These are phyloP conservation scores for Drosophila hawaiiensis DNA, from an alignment of 2,888 invertebrate genomes.

Conservation along the genomic window DNA sequence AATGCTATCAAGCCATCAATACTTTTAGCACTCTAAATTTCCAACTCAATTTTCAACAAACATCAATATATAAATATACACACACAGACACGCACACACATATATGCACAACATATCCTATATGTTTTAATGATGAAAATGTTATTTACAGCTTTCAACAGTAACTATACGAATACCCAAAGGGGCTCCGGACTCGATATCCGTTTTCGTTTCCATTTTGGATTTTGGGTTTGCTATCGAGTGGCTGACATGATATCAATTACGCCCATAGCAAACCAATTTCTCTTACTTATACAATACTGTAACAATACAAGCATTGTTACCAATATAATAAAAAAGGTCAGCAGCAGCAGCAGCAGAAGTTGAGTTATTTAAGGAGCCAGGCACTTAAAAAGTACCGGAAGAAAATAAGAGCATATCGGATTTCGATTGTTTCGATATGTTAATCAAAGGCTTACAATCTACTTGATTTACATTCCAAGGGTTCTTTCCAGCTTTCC, in stretches of 20 bases:
- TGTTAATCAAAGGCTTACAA: conserved; percentile 33
- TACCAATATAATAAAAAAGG: conserved; percentile 43
- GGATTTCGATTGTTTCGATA: conserved; percentile 31
- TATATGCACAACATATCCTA: conserved; percentile 28
- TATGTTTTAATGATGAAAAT: conserved; percentile 72
- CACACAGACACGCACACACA: conserved; percentile 1
- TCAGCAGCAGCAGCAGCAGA: conserved; percentile 7
- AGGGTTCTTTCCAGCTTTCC: not conserved
- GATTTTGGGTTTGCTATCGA: conserved; percentile 32
- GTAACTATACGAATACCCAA: conserved; percentile 40
- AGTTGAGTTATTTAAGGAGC: conserved; percentile 30
- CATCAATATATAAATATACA: conserved; percentile 12
- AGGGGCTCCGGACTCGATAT: conserved; percentile 8
- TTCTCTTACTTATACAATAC: conserved; percentile 46
- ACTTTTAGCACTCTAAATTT: conserved; percentile 73
- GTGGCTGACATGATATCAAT: conserved; percentile 68
- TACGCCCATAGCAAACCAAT: conserved; percentile 72
- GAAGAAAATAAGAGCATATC: conserved; percentile 40
- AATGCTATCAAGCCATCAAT: conserved; percentile 70
- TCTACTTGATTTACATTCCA: conserved; percentile 1
- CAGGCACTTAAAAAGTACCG: conserved; percentile 42
- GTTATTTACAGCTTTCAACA: conserved; percentile 72
- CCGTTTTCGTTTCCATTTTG: conserved; percentile 20
- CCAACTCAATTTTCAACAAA: conserved; percentile 64
- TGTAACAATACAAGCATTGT: conserved; percentile 19